Conservation (phyloP, 2,113 vertebrate genomes). For the Eudyptes chrysolophus region DNA sequence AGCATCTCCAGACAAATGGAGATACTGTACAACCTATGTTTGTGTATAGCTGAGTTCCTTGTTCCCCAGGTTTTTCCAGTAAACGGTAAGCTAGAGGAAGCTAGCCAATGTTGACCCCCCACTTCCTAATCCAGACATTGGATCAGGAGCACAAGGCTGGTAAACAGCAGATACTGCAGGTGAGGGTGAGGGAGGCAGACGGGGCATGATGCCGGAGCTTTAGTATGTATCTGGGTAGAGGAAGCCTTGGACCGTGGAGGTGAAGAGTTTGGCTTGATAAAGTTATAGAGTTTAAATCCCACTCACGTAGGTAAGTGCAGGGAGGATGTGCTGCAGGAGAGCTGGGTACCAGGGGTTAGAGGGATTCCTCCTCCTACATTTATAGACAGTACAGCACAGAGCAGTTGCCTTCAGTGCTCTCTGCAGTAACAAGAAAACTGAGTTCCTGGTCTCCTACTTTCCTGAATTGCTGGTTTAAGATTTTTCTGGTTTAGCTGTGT, state of each 20-base stretch:
- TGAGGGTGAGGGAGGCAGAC: not conserved
- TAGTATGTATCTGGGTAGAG: not conserved
- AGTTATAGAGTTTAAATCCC: not conserved
- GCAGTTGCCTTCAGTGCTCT: not conserved
- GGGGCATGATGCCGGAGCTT: fast-evolving
- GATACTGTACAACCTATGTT: not conserved
- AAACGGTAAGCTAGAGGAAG: not conserved
- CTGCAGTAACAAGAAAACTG: not conserved
- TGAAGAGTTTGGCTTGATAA: not conserved
- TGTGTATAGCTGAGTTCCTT: not conserved
- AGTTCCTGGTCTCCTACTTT: not conserved
- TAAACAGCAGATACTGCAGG: not conserved
- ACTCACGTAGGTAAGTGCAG: not conserved
- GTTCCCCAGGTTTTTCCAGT: not conserved
- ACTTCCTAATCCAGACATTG: not conserved
- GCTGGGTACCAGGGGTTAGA: fast-evolving
- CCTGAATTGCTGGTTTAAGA: not conserved
- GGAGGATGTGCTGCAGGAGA: not conserved
- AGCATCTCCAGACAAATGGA: not conserved
- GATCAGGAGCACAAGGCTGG: not conserved
- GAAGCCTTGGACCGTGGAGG: not conserved
- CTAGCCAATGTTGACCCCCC: not conserved
- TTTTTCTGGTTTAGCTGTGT: not conserved
- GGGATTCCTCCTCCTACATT: not conserved
- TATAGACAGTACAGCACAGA: not conserved